Base-by-base conservation (phyloP, 2,113 vertebrate genomes). In the Bos javanicus region DNA sequence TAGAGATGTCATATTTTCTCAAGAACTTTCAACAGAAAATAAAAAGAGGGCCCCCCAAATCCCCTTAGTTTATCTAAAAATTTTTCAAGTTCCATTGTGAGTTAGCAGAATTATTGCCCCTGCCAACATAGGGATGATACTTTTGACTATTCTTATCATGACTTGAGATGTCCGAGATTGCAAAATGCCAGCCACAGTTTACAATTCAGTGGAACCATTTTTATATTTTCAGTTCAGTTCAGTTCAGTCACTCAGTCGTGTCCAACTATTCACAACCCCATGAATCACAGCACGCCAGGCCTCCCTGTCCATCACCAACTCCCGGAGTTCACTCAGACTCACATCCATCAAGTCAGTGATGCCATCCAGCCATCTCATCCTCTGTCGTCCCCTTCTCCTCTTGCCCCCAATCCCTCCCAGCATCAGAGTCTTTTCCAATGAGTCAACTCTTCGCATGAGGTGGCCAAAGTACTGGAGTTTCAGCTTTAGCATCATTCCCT, bases 211-310 rank as follows among this genome's bases (percentile, higher is more conserved):
- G 19, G 67, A 71, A 23, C 19, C 17, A 23, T 39, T 71, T 39
- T 23, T 39, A 39, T 71, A 39, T 39, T 71, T 71, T 71, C 6
- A 43, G 43, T 43, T 43, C 43, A 46, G 43, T 46, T 46, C 43
- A 46, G 43, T 46, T 46, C 43, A 46, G 43, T 46, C 6, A 0
- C 43, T 46, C 43, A 7, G 43, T 46, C 6, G 0, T 7, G 43
- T 46, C 43, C 6, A 0, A 46, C 6, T 46, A 46, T 46, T 46
- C 2, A 1, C 0, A 1, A 46, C 43, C 43, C 43, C 43, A 46
- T 46, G 43, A 46, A 46, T 46, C 43, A 1, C 43, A 46, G 6
- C 6, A 6, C 43, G 1, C 43, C 43, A 46, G 43, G 43, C 43
- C 43, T 46, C 43, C 43, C 43, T 46, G 43, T 46, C 43, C 43